Conservation (phyloP, 2,888 invertebrate genomes). For the Gerris lacustris region DNA sequence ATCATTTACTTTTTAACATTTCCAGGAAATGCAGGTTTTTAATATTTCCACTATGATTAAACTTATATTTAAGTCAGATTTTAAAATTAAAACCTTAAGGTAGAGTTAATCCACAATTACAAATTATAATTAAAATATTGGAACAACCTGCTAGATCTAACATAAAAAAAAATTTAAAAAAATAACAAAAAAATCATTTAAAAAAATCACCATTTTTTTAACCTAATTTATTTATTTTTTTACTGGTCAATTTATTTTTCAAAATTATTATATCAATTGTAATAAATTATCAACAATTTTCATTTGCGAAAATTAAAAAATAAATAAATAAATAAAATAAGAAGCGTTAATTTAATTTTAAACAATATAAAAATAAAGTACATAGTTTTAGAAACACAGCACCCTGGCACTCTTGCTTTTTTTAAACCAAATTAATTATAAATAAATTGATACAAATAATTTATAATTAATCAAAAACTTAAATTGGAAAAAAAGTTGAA, state of each 20-base stretch:
- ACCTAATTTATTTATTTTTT: not conserved
- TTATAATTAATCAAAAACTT: not conserved
- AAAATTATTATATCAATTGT: not conserved
- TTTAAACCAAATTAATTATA: constrained; percentile 13
- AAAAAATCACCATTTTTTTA: too few species aligned
- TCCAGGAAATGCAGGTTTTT: too few species aligned
- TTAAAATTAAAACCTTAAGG: too few species aligned
- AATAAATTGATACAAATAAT: not conserved
- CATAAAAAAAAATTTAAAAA: too few species aligned
- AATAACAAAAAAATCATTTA: too few species aligned
- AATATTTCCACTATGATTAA: too few species aligned
- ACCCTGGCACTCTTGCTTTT: constrained; percentile 26
- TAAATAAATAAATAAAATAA: not conserved
- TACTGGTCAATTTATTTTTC: constrained; percentile 1
- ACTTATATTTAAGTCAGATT: too few species aligned
- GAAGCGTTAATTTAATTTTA: not conserved
- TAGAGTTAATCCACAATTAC: too few species aligned
- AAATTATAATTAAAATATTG: too few species aligned
- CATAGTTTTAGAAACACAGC: constrained; percentile 22
- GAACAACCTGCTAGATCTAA: too few species aligned
- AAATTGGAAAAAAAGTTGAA: too few species aligned
- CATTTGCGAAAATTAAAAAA: not conserved
- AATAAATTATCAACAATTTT: not conserved
- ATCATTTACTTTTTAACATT: too few species aligned
- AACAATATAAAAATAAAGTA: constrained; percentile 12